Base-by-base conservation (phyloP, 2,888 invertebrate species). In the Eupithecia pulchellata region DNA sequence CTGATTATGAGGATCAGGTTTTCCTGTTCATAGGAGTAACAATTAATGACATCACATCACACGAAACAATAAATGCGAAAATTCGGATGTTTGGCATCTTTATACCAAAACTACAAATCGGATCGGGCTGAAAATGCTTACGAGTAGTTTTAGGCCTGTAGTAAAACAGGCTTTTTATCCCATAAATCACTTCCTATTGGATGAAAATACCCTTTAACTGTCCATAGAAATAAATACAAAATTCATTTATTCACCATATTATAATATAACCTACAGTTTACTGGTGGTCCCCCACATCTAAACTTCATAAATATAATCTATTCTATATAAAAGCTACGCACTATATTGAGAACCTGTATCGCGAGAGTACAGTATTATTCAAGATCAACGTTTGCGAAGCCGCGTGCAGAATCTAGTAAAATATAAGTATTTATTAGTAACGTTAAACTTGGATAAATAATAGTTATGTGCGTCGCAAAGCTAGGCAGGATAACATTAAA, bases 401-500 rank as follows among this genome's bases (percentile, higher is more conserved):
- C n/a, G 9, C n/a, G 20, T 2, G 42, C 42, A 9, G 3, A 9
- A 47, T n/a, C 42, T n/a, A n/a, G 5, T 8, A 5, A 8, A 42
- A 42, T 42, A 42, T 34, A n/a, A n/a, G n/a, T n/a, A 42, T 42
- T 42, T 47, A 47, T 47, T 47, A 8, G 42, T 42, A 42, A n/a
- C 42, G n/a, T 42, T 8, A n/a, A 42, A n/a, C 42, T 42, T 2
- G 8, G n/a, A n/a, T n/a, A n/a, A n/a, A n/a, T n/a, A 4, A n/a
- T 5, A n/a, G 5, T n/a, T 42, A 42, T 20, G 20, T 47, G 42
- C 20, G 20, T 47, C 8, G 9, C 42, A n/a, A 3, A 47, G 20
- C 42, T 47, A 6, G 8, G 20, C 42, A 47, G 20, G 42, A 47
- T 47, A 47, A 47, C 20, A 47, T 9, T 20, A 20, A 47, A 9